Evolutionary conservation across 64 coral and sea anemone genomes (phyloP).

Genomic region (Orbicella faveolata): DNA sequence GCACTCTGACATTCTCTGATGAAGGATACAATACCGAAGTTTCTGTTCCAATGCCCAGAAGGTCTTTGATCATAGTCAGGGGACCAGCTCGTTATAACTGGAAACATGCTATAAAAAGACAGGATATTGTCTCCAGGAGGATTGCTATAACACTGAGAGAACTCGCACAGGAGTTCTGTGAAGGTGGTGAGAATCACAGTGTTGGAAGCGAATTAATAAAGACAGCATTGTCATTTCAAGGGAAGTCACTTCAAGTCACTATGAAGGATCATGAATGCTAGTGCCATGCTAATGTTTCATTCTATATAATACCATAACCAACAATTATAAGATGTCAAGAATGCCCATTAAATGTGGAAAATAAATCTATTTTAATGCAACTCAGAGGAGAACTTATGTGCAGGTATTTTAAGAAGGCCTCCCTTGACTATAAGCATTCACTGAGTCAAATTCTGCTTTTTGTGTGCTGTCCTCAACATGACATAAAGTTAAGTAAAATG

Average conservation of each 20-base stretch:
- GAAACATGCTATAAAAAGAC: slow-evolving; percentile 89
- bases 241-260: slow-evolving; percentile 72
- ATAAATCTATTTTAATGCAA: too few relatives aligned
- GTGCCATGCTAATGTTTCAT: background rate
- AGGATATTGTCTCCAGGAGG: slow-evolving; percentile 74
- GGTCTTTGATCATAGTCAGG: slow-evolving; percentile 73
- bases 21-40: slow-evolving; percentile 43
- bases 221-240: slow-evolving; percentile 76
- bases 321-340: too few relatives aligned
- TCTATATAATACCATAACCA: too few relatives aligned
- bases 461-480: too few relatives aligned
- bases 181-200: slow-evolving; percentile 47
- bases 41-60: slow-evolving; percentile 66
- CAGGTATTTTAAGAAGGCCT: too few relatives aligned
- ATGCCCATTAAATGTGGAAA: too few relatives aligned
- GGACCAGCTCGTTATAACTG: slow-evolving; percentile 83
- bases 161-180: slow-evolving; percentile 69
- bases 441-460: too few relatives aligned
- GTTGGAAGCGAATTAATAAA: slow-evolving; percentile 55
- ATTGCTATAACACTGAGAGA: slow-evolving; percentile 94
- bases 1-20: slow-evolving; percentile 66
- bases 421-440: too few relatives aligned
- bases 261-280: slow-evolving; percentile 32
- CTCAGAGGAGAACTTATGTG: too few relatives aligned
- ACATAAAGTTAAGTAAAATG: too few relatives aligned